Evolutionary conservation across 1,140 invertebrate genomes (phyloP), one percentile per base, ranked within the genome.

Genomic region (Pollicipes pollicipes): DNA sequence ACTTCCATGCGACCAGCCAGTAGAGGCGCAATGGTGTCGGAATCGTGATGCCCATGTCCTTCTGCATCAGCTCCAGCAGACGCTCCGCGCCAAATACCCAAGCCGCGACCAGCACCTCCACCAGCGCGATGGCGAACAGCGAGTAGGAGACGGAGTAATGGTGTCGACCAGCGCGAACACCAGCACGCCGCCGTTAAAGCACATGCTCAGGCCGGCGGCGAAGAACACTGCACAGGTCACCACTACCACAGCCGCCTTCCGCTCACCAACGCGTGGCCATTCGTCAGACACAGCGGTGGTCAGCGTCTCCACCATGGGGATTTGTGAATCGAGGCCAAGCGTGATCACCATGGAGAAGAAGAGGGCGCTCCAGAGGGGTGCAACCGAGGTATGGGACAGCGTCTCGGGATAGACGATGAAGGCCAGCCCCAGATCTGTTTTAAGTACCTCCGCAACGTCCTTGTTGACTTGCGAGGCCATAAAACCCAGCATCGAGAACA

Each of bases 101-200:
- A 3, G 10, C 45, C 13, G 24, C 45, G 6, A 21, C 45, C 10
- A 95, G 76, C 97, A 89, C 87, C 79, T 93, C 90, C 35, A 83
- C 82, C 67, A 91, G 89, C 21, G 97, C 95, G 26, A 95, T 94
- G 69, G 97, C 87, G n/a, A 98, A 78, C 81, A 98, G 95, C 2
- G 95, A 97, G 78, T 95, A 96, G 0, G 94, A 93, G 3, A 94
- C 95, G 0, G 95, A 93, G 78, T 95, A 98, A 70, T 89, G 85
- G 79, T n/a, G n/a, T 98, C 95, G 76, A 98, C 82, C 30, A 98
- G 82, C 76, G 93, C 90, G 76, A 98, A 95, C 78, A 97, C 93
- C 78, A 96, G 97, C 77, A 94, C 93, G 1, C 95, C 95, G 66
- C 95, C 94, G 86, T 90, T 73, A 27, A 77, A 77, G 66, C 70